Conservation (phyloP, 2,888 invertebrate species). For the Gandaritis pyraliata region DNA sequence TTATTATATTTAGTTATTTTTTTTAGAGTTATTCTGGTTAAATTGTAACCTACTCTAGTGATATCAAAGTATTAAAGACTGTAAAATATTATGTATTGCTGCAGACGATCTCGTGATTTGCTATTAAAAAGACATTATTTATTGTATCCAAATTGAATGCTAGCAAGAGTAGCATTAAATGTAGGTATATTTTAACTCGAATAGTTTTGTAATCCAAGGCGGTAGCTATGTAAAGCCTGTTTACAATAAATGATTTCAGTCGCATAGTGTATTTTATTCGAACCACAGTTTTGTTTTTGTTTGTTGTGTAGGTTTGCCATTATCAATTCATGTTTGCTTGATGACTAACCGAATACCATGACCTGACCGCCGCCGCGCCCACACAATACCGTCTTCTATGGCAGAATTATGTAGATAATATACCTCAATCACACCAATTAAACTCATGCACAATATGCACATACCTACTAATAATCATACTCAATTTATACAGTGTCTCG, state of each 20-base stretch:
- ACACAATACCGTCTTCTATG: constrained; percentile 6
- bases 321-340: constrained; percentile 66
- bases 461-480: too few species aligned
- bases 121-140: constrained; percentile 38
- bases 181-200: constrained; percentile 53
- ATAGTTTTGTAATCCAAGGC: constrained; percentile 73
- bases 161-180: constrained; percentile 49
- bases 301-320: constrained; percentile 84
- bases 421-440: not conserved
- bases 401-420: not conserved
- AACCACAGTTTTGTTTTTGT: constrained; percentile 64
- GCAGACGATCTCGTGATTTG: constrained; percentile 42
- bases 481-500: too few species aligned
- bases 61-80: constrained; percentile 44
- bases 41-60: constrained; percentile 34
- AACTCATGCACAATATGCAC: too few species aligned
- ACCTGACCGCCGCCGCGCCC: constrained; percentile 28
- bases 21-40: constrained; percentile 17
- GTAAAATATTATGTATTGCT: constrained; percentile 42
- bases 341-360: constrained; percentile 34
- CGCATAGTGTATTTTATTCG: constrained; percentile 78
- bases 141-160: constrained; percentile 54
- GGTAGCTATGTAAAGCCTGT: constrained; percentile 77
- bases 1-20: constrained; percentile 13
- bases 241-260: constrained; percentile 81